These are phyloP conservation scores for Drosophila grimshawi DNA, from an alignment of 1,140 invertebrate genomes.

Conservation along the genomic window DNA sequence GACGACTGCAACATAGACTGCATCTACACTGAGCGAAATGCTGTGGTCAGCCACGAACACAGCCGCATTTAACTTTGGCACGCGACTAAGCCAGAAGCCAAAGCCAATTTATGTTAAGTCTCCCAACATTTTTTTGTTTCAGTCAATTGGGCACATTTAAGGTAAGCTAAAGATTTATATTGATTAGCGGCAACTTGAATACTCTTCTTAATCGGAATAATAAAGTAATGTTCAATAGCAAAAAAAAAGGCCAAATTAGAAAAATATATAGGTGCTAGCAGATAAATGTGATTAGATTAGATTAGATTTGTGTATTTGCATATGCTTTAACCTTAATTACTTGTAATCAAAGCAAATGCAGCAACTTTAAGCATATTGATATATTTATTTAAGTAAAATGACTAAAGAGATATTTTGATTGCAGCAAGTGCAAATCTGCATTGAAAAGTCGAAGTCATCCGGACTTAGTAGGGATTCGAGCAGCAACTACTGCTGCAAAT, in stretches of 20 bases:
- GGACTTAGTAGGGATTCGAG: not conserved
- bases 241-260: not conserved
- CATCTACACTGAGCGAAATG: conserved; percentile 41
- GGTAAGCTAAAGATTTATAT: not conserved
- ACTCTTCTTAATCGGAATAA: not conserved
- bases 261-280: too few relatives aligned
- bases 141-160: conserved; percentile 8
- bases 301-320: not conserved
- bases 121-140: conserved; percentile 10
- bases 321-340: too few relatives aligned
- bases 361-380: not conserved
- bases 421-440: not conserved
- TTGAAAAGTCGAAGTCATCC: conserved; percentile 11
- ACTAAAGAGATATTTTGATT: not conserved
- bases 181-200: not conserved
- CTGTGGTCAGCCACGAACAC: conserved; percentile 10
- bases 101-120: conserved; percentile 46
- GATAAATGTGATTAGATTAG: too few relatives aligned
- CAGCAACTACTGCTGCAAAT: conserved; percentile 25
- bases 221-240: too few relatives aligned
- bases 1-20: conserved; percentile 2
- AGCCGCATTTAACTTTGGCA: conserved; percentile 30
- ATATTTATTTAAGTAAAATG: not conserved
- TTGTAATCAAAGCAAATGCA: not conserved
- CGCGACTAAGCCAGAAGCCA: conserved; percentile 42